These are phyloP conservation scores for Paramuricea clavata DNA, from an alignment of 92 coral and sea anemone species.

Conservation along the genomic window DNA sequence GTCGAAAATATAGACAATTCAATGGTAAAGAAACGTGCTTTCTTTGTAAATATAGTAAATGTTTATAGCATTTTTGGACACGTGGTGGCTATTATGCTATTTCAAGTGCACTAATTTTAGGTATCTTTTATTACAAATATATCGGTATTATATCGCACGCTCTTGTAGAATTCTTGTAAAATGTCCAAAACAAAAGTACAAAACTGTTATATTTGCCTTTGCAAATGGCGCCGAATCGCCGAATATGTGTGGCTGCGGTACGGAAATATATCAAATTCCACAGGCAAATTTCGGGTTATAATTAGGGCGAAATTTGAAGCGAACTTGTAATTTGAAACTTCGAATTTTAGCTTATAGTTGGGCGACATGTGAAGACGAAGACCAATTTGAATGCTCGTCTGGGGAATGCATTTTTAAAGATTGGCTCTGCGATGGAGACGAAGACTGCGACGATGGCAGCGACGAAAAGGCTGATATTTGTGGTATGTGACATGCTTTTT, in stretches of 20 bases:
- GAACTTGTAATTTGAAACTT: not conserved
- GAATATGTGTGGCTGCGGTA: not conserved
- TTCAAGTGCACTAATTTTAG: not conserved
- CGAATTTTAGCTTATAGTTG: not conserved
- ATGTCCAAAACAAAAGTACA: not conserved
- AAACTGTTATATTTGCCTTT: not conserved
- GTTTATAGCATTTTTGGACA: not conserved
- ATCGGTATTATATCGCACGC: not conserved
- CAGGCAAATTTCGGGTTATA: not conserved
- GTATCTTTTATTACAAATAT: not conserved
- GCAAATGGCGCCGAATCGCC: not conserved
- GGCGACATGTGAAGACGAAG: not conserved
- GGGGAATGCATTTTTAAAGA: conserved; percentile 61
- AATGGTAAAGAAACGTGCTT: not conserved
- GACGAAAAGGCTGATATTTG: conserved; percentile 60
- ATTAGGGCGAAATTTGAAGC: not conserved
- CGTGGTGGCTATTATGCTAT: not conserved
- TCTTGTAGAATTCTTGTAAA: not conserved
- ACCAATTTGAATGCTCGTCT: not conserved
- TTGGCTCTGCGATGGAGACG: conserved; percentile 91
- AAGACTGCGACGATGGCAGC: conserved; percentile 86
- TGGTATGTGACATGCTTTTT: not conserved
- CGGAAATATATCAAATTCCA: not conserved
- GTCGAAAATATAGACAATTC: not conserved
- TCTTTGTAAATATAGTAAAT: not conserved